Base-by-base conservation (phyloP, 2,113 vertebrate species). In the Neopipo cinnamomea region DNA sequence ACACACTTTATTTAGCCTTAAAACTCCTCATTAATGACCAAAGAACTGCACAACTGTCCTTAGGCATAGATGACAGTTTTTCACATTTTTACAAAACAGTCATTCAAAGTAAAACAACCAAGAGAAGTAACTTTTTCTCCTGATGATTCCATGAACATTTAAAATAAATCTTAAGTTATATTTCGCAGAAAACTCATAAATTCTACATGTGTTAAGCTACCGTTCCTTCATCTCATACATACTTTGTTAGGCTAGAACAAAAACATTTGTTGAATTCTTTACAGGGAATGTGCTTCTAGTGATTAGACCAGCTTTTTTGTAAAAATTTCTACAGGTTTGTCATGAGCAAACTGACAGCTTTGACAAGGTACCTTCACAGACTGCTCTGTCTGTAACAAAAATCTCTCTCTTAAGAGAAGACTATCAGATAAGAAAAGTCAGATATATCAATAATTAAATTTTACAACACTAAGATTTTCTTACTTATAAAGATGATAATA, bases 401-500 rank as follows among this genome's bases (percentile, higher is more conserved):
- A 42, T 68, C 24, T 96, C 55, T 87, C 42, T 56, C 87, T 96
- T 95, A 76, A 87, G 65, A 95, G 95, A 95, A 18, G 35, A 62
- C 30, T 83, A 56, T 20, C 53, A 71, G 27, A 52, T 85, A 56
- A 85, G 80, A 95, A 95, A 93, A 91, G 22, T 88, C 62, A 95
- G 68, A 94, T n/a, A 62, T 67, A 94, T 80, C 77, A 88, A 84
- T 94, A 97, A 96, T 27, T 95, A 73, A 96, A 96, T n/a, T 94
- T 95, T 77, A 95, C 79, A 85, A 80, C n/a, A 74, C 6, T 72
- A 88, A 70, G 75, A 85, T 78, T 91, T 95, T 92, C 84, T 80
- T 83, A 58, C 27, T 77, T 94, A 75, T 27, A 66, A 91, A 95
- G 22, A 94, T 33, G 22, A 42, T 71, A 86, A 90, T 22, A 93